Percentiles rank a stretch among this genome's conserved stretches.
Conservation (phyloP, 2,888 invertebrate genomes). For the Charanyca ferruginea region DNA sequence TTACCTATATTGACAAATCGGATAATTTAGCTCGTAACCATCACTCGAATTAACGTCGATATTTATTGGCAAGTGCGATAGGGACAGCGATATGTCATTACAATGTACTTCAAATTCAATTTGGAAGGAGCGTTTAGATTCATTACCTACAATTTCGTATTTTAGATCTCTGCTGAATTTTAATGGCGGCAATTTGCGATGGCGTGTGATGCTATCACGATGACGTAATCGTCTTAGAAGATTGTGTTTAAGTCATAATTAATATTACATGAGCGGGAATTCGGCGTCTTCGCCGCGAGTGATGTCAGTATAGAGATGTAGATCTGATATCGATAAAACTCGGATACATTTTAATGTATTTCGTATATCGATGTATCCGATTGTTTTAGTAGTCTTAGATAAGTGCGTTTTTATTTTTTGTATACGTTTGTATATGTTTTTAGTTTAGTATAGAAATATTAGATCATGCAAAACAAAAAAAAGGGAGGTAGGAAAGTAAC, state of each 20-base stretch:
- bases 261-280: constrained; percentile 61
- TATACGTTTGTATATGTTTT: too few species aligned
- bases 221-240: constrained; percentile 70
- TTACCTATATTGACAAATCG: constrained; percentile 29
- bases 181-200: constrained; percentile 82
- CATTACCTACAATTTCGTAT: constrained; percentile 78
- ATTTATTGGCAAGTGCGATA: constrained; percentile 63
- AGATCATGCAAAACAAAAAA: constrained; percentile 4
- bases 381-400: neutral
- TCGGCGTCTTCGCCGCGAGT: constrained; percentile 17
- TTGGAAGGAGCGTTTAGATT: constrained; percentile 70
- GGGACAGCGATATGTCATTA: constrained; percentile 65
- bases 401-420: neutral
- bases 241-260: constrained; percentile 66
- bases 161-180: constrained; percentile 77
- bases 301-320: constrained; percentile 25
- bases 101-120: constrained; percentile 72
- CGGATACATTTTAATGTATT: constrained; percentile 16
- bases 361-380: constrained; percentile 1
- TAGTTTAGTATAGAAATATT: neutral
- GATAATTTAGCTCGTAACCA: constrained; percentile 45
- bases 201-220: constrained; percentile 75
- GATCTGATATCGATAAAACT: constrained; percentile 7
- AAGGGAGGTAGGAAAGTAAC: neutral
- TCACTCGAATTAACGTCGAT: constrained; percentile 57